Conservation (phyloP, 1,140 invertebrate genomes). For the Drosophila carrolli region DNA sequence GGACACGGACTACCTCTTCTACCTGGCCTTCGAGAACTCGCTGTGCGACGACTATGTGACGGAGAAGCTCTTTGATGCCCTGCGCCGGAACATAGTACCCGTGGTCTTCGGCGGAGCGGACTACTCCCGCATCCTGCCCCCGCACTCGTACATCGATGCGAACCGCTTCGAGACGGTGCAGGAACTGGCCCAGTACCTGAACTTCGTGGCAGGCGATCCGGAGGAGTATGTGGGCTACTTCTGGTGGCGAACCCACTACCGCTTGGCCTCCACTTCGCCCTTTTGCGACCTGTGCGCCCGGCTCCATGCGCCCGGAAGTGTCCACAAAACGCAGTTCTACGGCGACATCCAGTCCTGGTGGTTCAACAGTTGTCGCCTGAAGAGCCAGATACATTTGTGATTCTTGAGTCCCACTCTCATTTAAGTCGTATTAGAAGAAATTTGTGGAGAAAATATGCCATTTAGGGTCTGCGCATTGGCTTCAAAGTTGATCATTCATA, state of each 20-base stretch:
- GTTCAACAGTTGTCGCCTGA: constrained; percentile 68
- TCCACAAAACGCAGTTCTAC: constrained; percentile 67
- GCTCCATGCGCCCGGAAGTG: constrained; percentile 56
- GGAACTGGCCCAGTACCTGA: constrained; percentile 86
- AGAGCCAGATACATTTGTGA: constrained; percentile 55
- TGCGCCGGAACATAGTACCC: constrained; percentile 85
- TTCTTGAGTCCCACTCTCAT: neutral
- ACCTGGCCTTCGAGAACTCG: constrained; percentile 88
- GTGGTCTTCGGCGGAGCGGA: constrained; percentile 87
- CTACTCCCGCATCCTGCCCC: constrained; percentile 86
- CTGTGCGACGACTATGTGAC: constrained; percentile 86
- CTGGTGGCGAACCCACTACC: constrained; percentile 85
- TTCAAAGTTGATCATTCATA: no score
- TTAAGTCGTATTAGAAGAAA: no score
- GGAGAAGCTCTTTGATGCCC: constrained; percentile 86
- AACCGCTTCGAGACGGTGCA: constrained; percentile 85
- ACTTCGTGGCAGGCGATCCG: constrained; percentile 84
- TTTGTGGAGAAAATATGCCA: no score
- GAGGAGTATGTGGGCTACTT: constrained; percentile 85
- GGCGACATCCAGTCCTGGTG: constrained; percentile 78
- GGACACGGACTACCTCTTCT: constrained; percentile 87
- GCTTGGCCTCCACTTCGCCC: constrained; percentile 54
- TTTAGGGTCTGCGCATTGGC: no score
- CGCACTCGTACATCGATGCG: constrained; percentile 87
- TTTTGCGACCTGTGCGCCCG: constrained; percentile 79